Conservation (phyloP, 1,140 invertebrate genomes). For the Eupristina koningsbergeri region DNA sequence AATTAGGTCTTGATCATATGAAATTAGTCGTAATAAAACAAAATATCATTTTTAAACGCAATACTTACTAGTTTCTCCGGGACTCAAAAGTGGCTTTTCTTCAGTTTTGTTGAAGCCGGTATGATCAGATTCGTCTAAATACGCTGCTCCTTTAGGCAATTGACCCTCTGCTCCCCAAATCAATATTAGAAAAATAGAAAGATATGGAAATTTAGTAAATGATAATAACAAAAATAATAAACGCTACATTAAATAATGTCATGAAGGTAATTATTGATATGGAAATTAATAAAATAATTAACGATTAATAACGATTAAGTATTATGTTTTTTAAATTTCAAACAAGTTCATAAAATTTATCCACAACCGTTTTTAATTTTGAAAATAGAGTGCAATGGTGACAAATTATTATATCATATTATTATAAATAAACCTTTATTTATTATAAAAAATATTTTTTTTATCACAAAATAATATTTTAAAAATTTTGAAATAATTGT, state of each 20-base stretch:
- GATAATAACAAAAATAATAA: too few species aligned
- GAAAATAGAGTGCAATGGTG: too few species aligned
- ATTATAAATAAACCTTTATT: too few species aligned
- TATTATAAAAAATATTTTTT: too few species aligned
- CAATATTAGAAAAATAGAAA: not conserved
- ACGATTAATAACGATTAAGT: too few species aligned
- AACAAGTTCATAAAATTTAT: too few species aligned
- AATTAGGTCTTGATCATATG: not conserved
- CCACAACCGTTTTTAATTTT: too few species aligned
- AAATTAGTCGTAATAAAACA: not conserved
- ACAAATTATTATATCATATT: too few species aligned
- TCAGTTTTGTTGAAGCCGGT: constrained; percentile 70
- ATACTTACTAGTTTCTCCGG: constrained; percentile 77
- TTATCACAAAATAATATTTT: too few species aligned
- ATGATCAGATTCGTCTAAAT: constrained; percentile 78
- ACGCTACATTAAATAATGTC: not conserved
- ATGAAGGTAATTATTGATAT: not conserved
- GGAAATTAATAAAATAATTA: too few species aligned
- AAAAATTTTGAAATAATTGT: too few species aligned
- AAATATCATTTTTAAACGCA: not conserved
- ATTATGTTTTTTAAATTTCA: too few species aligned
- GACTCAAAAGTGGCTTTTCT: constrained; percentile 75
- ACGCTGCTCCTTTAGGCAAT: constrained; percentile 83
- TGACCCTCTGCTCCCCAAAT: constrained; percentile 80
- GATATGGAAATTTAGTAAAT: not conserved